Conservation (phyloP, 2,888 invertebrate genomes). For the Oscheius sp. region DNA sequence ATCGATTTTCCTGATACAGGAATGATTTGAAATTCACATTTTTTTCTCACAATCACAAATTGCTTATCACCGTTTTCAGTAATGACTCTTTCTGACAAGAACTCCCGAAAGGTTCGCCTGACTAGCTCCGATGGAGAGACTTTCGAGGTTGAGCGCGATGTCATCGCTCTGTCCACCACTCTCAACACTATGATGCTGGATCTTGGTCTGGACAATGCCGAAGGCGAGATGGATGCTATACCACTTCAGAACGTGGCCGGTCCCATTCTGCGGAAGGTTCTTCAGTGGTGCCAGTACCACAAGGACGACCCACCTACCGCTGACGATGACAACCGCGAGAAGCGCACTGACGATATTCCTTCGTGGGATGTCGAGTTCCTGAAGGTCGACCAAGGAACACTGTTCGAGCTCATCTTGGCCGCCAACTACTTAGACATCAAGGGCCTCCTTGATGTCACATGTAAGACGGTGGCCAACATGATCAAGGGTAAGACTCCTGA, state of each 20-base stretch:
- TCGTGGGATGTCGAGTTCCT: slow-evolving; percentile 99
- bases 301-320: slow-evolving; percentile 85
- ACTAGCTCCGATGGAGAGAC: slow-evolving; percentile 52
- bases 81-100: slow-evolving; percentile 8
- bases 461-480: slow-evolving; percentile 83
- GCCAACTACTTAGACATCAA: slow-evolving; percentile 61
- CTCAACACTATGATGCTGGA: slow-evolving; percentile 97
- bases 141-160: slow-evolving; percentile 86
- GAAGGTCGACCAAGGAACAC: slow-evolving; percentile 95
- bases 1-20: no score
- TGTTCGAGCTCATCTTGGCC: slow-evolving; percentile 89
- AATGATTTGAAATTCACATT: no score
- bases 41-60: no score
- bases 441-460: slow-evolving; percentile 89
- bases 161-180: slow-evolving; percentile 95
- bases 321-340: slow-evolving; percentile 95
- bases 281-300: slow-evolving; percentile 76
- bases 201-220: slow-evolving; percentile 38
- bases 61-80: neutral
- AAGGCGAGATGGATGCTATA: slow-evolving; percentile 26
- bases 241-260: slow-evolving; percentile 97
- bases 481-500: slow-evolving; percentile 78
- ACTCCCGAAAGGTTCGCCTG: slow-evolving; percentile 24
- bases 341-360: slow-evolving; percentile 97
- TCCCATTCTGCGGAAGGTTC: slow-evolving; percentile 89